Evolutionary conservation across 2,888 invertebrate genomes (phyloP).

Genomic region (Blastobasis adustella): DNA sequence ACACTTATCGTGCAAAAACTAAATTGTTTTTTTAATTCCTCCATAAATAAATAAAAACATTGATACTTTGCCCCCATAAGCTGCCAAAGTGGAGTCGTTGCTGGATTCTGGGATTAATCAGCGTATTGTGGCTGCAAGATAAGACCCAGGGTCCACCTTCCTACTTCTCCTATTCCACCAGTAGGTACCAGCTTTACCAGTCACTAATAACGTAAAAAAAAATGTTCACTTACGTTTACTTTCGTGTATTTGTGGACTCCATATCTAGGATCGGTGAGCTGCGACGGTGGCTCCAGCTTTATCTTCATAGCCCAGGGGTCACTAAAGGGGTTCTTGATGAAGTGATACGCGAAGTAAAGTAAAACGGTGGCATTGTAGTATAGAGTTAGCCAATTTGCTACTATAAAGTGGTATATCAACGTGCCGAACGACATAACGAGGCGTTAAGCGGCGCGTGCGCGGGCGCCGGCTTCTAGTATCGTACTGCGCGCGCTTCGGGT

Average conservation of each 20-base stretch:
- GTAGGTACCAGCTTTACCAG: too few relatives aligned
- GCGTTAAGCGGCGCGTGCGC: constrained; percentile 4
- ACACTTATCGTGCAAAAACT: too few relatives aligned
- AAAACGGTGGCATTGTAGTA: constrained; percentile 31
- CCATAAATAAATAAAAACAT: too few relatives aligned
- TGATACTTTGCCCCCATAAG: too few relatives aligned
- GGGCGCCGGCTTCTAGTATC: not conserved
- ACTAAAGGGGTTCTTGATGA: constrained; percentile 42
- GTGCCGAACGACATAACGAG: constrained; percentile 26
- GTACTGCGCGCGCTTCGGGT: not conserved
- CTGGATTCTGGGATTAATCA: too few relatives aligned
- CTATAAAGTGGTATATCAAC: constrained; percentile 28
- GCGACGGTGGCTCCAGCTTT: constrained; percentile 59
- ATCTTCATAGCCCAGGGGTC: constrained; percentile 47
- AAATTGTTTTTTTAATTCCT: too few relatives aligned
- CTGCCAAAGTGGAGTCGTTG: too few relatives aligned
- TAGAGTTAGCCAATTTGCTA: constrained; percentile 35
- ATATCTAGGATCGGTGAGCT: constrained; percentile 61
- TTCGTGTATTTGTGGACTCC: constrained; percentile 71
- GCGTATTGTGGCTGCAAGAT: too few relatives aligned
- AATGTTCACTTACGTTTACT: constrained; percentile 64
- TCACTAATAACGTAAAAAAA: not conserved
- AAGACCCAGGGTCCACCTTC: too few relatives aligned
- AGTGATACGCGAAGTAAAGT: constrained; percentile 31
- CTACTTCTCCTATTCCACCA: too few relatives aligned